Percentiles rank a stretch among this genome's conserved stretches.
These are phyloP conservation scores for Coendou prehensilis DNA, from an alignment of 2,797 vertebrate genomes.

Conservation along the genomic window DNA sequence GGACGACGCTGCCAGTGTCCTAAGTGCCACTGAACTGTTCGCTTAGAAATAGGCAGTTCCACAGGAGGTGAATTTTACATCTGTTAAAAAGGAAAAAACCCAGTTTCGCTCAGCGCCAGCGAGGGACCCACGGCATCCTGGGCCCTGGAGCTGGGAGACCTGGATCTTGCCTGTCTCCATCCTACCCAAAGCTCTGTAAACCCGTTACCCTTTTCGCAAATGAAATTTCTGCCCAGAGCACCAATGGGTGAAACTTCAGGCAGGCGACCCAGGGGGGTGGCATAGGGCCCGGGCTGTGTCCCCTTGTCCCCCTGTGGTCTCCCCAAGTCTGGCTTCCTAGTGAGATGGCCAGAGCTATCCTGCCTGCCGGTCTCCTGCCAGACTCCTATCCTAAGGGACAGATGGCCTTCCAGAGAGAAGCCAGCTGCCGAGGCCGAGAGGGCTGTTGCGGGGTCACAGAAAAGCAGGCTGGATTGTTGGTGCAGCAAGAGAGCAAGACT, in stretches of 20 bases:
- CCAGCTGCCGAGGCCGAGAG: background rate
- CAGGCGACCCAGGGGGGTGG: background rate
- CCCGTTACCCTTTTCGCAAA: background rate
- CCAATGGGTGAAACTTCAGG: background rate
- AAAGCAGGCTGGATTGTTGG: background rate
- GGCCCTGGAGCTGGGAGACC: background rate
- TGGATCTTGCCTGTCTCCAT: background rate
- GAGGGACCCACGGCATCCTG: background rate
- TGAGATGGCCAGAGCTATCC: background rate
- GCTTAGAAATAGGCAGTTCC: background rate
- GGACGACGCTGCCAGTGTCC: background rate
- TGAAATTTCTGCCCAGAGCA: background rate
- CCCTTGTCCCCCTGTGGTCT: fast-evolving
- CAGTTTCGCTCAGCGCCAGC: background rate
- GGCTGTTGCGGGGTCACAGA: background rate
- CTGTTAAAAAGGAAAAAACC: background rate
- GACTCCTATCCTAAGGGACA: background rate
- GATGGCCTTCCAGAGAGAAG: background rate
- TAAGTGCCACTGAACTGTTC: background rate
- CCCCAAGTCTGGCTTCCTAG: background rate
- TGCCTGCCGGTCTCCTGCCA: background rate
- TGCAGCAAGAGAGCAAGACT: background rate
- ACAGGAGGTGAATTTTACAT: background rate
- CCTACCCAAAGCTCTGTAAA: background rate
- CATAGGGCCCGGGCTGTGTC: fast-evolving